Conservation (phyloP, 2,888 invertebrate genomes). For the Athripsodes cinereus region DNA sequence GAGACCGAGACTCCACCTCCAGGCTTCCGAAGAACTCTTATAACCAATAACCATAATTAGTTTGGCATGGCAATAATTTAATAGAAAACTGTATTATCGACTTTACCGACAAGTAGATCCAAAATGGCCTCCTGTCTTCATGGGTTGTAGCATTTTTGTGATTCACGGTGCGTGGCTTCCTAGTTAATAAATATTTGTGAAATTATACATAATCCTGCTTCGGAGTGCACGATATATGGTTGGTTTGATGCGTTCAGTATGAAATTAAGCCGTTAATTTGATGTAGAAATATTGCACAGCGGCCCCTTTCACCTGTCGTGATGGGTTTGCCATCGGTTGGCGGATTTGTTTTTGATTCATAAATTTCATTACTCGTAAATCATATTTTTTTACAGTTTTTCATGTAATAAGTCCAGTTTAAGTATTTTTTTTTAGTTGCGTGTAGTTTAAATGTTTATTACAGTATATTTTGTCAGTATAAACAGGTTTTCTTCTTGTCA, state of each 20-base stretch:
- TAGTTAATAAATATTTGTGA: neutral
- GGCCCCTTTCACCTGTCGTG: constrained; percentile 11
- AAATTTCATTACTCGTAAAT: neutral
- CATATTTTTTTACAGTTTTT: too few species aligned
- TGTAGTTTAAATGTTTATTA: neutral
- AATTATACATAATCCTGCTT: too few species aligned
- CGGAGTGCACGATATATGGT: neutral
- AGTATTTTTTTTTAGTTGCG: constrained; percentile 1
- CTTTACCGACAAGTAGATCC: constrained; percentile 6
- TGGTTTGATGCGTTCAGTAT: too few species aligned
- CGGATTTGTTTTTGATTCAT: neutral
- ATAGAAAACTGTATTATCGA: neutral
- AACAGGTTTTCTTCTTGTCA: constrained; percentile 12
- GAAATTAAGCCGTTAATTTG: too few species aligned
- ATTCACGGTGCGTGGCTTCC: constrained; percentile 10
- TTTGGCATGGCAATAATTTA: neutral
- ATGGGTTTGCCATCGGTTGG: neutral
- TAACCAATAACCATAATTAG: too few species aligned
- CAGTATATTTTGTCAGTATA: neutral
- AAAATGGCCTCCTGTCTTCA: constrained; percentile 15
- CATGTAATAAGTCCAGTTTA: neutral
- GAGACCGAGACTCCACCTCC: too few species aligned
- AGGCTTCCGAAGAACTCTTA: too few species aligned
- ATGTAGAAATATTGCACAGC: too few species aligned
- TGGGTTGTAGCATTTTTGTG: constrained; percentile 8